Conservation (phyloP, 2,113 vertebrate genomes). For the Apteryx mantelli region DNA sequence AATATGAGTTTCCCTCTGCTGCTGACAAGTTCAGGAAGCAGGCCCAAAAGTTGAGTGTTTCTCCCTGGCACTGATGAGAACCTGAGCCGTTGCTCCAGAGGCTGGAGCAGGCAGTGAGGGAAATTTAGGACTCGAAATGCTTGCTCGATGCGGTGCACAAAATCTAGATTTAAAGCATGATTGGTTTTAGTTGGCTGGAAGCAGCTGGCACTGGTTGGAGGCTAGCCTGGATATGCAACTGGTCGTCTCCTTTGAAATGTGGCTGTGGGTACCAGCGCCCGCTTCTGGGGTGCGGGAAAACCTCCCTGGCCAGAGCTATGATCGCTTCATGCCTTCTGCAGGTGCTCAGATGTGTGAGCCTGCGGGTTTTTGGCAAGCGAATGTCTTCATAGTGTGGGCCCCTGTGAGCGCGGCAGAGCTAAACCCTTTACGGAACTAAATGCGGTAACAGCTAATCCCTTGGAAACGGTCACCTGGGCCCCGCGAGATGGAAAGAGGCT, state of each 20-base stretch:
- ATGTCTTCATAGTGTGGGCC: not conserved
- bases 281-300: not conserved
- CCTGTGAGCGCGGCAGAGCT: slow-evolving; percentile 41
- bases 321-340: not conserved
- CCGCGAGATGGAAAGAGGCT: slow-evolving; percentile 56
- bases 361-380: not conserved
- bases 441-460: slow-evolving; percentile 72
- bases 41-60: not conserved
- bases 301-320: rapidly evolving
- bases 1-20: not conserved
- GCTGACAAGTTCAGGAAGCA: not conserved
- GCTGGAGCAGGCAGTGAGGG: not conserved
- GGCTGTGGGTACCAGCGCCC: not conserved
- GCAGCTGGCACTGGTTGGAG: not conserved
- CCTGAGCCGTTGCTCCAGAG: not conserved
- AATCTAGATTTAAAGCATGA: not conserved
- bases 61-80: not conserved
- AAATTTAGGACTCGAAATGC: not conserved
- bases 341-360: not conserved
- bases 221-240: not conserved
- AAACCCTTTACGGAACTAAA: slow-evolving; percentile 77
- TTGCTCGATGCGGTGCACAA: not conserved
- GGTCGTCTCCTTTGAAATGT: not conserved
- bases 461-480: slow-evolving; percentile 66
- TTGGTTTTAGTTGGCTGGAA: not conserved